phyloP scores from a whole-genome alignment of 92 coral and sea anemone species.

The Pocillopora grandis region DNA sequence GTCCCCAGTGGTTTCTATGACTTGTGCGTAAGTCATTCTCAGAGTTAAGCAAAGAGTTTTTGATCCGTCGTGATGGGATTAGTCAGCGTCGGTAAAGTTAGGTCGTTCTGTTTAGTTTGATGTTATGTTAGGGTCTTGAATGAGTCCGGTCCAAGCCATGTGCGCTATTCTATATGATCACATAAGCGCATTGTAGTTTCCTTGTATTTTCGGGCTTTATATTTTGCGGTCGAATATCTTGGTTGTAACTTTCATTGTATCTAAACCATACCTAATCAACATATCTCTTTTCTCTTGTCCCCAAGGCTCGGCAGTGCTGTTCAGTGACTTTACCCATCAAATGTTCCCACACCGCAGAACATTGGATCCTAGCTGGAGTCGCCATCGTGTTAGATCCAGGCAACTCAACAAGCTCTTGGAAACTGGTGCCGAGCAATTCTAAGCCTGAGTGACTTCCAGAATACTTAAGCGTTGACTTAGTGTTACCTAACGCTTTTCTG shows the following conservation, averaged over 20 bases:
- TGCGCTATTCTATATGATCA: background rate
- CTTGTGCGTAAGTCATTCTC: too few relatives aligned
- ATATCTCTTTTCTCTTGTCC: slow-evolving; percentile 1
- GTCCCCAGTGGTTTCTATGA: too few relatives aligned
- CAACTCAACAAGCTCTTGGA: slow-evolving; percentile 78
- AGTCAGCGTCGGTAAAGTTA: too few relatives aligned
- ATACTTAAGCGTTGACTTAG: background rate
- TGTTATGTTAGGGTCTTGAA: background rate
- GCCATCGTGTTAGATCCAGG: slow-evolving; percentile 92
- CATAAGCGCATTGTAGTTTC: too few relatives aligned
- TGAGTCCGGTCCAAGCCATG: background rate
- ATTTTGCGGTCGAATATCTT: background rate
- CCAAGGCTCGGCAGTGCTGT: slow-evolving; percentile 82
- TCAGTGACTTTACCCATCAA: slow-evolving; percentile 78
- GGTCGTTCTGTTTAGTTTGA: background rate
- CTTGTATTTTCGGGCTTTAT: background rate
- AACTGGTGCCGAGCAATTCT: slow-evolving; percentile 55
- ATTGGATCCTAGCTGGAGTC: slow-evolving; percentile 75
- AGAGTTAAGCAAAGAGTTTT: too few relatives aligned
- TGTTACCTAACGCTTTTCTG: background rate
- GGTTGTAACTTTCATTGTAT: background rate
- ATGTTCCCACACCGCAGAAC: slow-evolving; percentile 67
- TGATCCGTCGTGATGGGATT: too few relatives aligned
- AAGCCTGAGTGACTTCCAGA: slow-evolving; percentile 14
- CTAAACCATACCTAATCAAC: background rate